Base-by-base conservation (phyloP, 1,140 invertebrate species). In the Drosophila nebulosa region DNA sequence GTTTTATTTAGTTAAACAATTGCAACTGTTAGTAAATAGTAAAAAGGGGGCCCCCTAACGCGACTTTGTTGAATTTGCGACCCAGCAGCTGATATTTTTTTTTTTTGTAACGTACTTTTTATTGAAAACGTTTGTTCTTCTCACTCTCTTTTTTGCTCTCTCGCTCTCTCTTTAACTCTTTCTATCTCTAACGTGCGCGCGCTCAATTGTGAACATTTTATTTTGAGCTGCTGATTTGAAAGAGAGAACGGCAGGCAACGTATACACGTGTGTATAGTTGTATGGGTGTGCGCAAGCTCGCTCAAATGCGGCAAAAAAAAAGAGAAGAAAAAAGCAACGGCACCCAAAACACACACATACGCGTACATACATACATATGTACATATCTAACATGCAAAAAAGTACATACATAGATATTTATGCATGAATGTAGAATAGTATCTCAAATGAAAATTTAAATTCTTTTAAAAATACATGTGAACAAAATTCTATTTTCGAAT, bases 221-320 rank as follows among this genome's bases (percentile, higher is more conserved):
- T 83, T 81, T 81, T 57, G 72, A 83, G 74, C 36, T 67, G 70
- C 61, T 60, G 69, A 36, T 57, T 71, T 32, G 36, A 50, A 39
- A 46, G 53, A 64, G 69, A 30, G 18, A 53, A 65, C 30, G 42
- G 39, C 24, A 26, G 36, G 69, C 55, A 36, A 56, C 46, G 56
- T 52, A 42, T n/a, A 55, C 52, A 35, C 59, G 77, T 71, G 79
- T 74, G 58, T 46, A 52, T 42, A 21, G 39, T 69, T 50, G 67
- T 69, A 62, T 71, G 60, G 74, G 78, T 78, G 75, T 86, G 81
- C 81, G 81, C 81, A 85, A 81, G 78, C 81, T 69, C 78, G 57
- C 69, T 79, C 68, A 63, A 64, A 62, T 59, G 61, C 62, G 61
- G 65, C 65, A 79, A 83, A 63, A 75, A 78, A 32, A 32, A 32